These are phyloP conservation scores for Bellardia bayeri DNA, from an alignment of 2,888 invertebrate genomes.

Conservation along the genomic window DNA sequence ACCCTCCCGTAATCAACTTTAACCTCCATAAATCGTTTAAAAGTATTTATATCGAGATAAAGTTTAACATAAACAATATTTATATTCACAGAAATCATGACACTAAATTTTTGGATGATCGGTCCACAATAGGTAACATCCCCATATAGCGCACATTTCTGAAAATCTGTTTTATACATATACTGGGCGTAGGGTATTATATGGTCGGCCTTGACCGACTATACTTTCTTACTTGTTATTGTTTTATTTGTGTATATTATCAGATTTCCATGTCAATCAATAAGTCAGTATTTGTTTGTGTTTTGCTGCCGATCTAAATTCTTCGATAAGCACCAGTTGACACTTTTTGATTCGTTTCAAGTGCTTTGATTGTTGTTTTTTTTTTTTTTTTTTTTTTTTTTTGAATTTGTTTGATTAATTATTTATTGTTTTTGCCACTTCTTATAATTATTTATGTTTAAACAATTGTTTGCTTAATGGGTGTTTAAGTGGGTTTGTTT, in stretches of 20 bases:
- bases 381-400: neutral
- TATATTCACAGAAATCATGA: too few species aligned
- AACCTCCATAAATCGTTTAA: too few species aligned
- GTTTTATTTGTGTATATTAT: slow-evolving; percentile 6
- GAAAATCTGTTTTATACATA: too few species aligned
- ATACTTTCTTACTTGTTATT: too few species aligned
- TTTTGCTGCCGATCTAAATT: neutral
- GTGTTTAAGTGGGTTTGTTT: neutral
- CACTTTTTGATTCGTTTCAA: slow-evolving; percentile 5
- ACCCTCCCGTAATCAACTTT: too few species aligned
- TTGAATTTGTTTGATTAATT: slow-evolving; percentile 7
- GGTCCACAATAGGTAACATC: too few species aligned
- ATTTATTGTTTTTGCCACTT: neutral
- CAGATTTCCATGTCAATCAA: slow-evolving; percentile 18
- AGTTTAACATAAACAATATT: too few species aligned
- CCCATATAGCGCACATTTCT: too few species aligned
- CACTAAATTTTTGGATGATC: too few species aligned
- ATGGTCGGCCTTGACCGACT: too few species aligned
- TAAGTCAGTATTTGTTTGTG: neutral
- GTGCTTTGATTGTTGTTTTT: neutral
- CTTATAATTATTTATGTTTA: neutral
- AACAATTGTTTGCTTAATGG: slow-evolving; percentile 11
- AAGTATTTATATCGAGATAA: too few species aligned
- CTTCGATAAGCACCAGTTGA: slow-evolving; percentile 31
- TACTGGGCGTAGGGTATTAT: too few species aligned